phyloP scores from a whole-genome alignment of 2,113 vertebrate genomes.

The Callipepla squamata region DNA sequence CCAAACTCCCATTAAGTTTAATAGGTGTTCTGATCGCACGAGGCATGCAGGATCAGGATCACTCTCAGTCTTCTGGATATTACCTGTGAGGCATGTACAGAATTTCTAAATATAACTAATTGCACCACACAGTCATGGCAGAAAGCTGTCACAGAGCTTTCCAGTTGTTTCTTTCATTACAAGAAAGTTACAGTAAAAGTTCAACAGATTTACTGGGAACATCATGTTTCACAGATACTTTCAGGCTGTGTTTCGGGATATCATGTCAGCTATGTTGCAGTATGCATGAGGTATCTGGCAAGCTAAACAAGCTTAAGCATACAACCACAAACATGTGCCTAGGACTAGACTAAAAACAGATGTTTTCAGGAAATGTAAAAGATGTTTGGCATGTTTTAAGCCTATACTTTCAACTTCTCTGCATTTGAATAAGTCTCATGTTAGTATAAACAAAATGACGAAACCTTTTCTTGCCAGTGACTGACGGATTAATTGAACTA shows the following conservation, averaged over 20 bases:
- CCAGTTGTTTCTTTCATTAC: constrained; percentile 50
- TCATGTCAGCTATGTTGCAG: constrained; percentile 32
- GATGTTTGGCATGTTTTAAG: constrained; percentile 32
- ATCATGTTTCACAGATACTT: constrained; percentile 62
- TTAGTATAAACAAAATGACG: constrained; percentile 8
- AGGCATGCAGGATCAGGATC: constrained; percentile 12
- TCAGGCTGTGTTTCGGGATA: constrained; percentile 56
- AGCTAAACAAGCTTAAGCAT: constrained; percentile 42
- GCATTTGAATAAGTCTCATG: neutral
- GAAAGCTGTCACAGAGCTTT: constrained; percentile 42
- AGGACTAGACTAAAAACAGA: constrained; percentile 45
- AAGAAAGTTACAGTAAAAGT: constrained; percentile 15
- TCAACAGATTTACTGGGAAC: constrained; percentile 44
- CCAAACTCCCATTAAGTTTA: constrained; percentile 69
- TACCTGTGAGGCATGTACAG: neutral
- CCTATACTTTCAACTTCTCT: constrained; percentile 13
- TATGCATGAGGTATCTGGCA: neutral
- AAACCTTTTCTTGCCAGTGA: constrained; percentile 1
- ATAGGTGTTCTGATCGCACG: constrained; percentile 28
- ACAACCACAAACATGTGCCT: constrained; percentile 45
- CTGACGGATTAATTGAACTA: constrained; percentile 19
- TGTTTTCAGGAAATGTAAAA: constrained; percentile 62
- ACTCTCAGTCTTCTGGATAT: neutral
- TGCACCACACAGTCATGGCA: constrained; percentile 31
- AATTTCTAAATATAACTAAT: constrained; percentile 35